phyloP scores from a whole-genome alignment of 2,797 vertebrate species.

The Cossypha caffra region DNA sequence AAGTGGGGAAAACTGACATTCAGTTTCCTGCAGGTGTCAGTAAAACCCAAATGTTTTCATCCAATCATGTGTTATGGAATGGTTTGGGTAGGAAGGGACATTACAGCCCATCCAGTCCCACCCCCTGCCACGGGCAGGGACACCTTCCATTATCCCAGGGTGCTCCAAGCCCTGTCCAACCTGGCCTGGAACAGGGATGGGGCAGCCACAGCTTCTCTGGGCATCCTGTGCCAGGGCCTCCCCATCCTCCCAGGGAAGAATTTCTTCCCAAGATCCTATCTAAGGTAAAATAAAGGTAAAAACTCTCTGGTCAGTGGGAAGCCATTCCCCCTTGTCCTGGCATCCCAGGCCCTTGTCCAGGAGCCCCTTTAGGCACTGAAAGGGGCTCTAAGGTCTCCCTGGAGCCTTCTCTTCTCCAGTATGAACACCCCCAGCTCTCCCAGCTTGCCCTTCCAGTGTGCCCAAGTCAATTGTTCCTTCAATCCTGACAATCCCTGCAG shows the following conservation, averaged over 20 bases:
- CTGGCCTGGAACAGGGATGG: background rate
- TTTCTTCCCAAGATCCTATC: background rate
- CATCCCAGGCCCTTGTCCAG: background rate
- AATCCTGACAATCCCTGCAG: background rate
- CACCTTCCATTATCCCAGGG: rapidly evolving
- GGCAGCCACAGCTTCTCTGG: background rate
- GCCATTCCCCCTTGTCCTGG: background rate
- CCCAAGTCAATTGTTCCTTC: background rate
- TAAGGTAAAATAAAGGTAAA: background rate
- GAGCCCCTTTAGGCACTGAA: background rate
- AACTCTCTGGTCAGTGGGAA: background rate
- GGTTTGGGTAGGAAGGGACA: background rate
- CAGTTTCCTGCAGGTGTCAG: background rate
- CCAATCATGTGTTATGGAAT: background rate
- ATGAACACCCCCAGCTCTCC: background rate
- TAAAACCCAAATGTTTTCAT: background rate
- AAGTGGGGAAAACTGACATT: background rate
- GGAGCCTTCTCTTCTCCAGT: background rate
- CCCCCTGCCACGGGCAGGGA: background rate
- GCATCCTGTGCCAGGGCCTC: background rate
- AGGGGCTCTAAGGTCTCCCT: background rate
- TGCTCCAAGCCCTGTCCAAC: rapidly evolving
- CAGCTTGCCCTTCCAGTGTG: background rate
- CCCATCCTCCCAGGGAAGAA: rapidly evolving
- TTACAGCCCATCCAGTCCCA: rapidly evolving